Base-by-base conservation (phyloP, 2,888 invertebrate species). In the Acrobasis repandana region DNA sequence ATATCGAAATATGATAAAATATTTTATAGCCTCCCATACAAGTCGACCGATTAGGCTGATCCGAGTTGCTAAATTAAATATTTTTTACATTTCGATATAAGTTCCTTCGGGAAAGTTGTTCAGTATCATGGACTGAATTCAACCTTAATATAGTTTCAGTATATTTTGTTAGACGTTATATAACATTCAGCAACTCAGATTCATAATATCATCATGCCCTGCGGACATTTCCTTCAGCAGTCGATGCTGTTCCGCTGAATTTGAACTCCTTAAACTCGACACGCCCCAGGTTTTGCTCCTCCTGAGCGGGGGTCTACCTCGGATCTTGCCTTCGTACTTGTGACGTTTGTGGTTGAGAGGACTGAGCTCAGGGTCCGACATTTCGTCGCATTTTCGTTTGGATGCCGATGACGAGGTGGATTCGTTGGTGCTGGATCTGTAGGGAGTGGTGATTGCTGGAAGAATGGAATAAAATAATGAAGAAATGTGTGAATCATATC, bases 331-430 rank as follows among this genome's bases (percentile, higher is more conserved):
- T 34, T 86, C 83, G 65, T 82, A 91, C 57, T 88, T 92, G 20
- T 87, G 83, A 9, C 85, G 80, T 63, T 93, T 93, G 63, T 89
- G 88, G 67, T 88, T 89, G 1, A 91, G 60, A 0, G 93, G 92
- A 64, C 92, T 92, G 5, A 73, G 58, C 0, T 85, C 86, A 0
- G 75, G 68, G 61, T 90, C 90, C 0, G 86, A 80, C 34, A 86
- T 68, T 10, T 88, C 88, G 0, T 81, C 79, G 15, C 77, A 81
- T 67, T 91, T 92, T 0, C 91, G 74, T 63, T 91, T 91, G 0
- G 84, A 82, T 0, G 84, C 79, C 20, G 89, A 90, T 36, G 88
- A 88, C 9, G 83, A 76, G 5, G 72, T 70, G 4, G 85, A 83
- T 48, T 85, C 77, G 11, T 71, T 69, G 0, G 79, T 79, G 0